These are phyloP conservation scores for Solea senegalensis DNA, from an alignment of 2,113 vertebrate species.

Conservation along the genomic window DNA sequence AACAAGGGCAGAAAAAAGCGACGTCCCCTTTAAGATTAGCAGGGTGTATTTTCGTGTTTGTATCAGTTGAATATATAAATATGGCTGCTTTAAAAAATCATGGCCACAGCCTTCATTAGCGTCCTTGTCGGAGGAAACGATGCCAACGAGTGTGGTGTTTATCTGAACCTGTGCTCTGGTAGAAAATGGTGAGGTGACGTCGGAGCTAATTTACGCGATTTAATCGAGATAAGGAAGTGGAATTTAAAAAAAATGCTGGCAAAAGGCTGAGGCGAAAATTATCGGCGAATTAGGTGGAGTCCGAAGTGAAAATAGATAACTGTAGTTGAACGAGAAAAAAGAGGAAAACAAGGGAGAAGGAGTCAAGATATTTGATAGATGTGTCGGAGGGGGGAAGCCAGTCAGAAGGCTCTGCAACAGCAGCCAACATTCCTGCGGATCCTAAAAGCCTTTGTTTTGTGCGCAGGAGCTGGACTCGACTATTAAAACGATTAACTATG, in stretches of 20 bases:
- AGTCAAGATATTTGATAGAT: conserved; percentile 60
- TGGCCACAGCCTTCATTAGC: conserved; percentile 5
- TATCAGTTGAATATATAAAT: conserved; percentile 23
- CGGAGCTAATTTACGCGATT: conserved; percentile 67
- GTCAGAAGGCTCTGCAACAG: conserved; percentile 48
- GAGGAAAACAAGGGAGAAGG: neutral
- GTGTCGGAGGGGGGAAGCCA: conserved; percentile 42
- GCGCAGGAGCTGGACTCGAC: conserved; percentile 69
- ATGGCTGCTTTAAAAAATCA: conserved; percentile 40
- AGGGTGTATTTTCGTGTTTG: conserved; percentile 70
- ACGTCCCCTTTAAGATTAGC: conserved; percentile 83
- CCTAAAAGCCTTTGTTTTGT: conserved; percentile 77
- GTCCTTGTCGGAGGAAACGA: conserved; percentile 16
- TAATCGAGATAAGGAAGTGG: conserved; percentile 69
- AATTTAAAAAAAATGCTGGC: conserved; percentile 42
- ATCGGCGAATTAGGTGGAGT: neutral
- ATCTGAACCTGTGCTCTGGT: conserved; percentile 54
- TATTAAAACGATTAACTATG: conserved; percentile 72
- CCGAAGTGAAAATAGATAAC: neutral
- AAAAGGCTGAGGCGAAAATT: conserved; percentile 41
- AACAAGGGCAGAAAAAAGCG: conserved; percentile 77
- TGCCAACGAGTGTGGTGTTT: conserved; percentile 19
- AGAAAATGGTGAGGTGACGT: conserved; percentile 77
- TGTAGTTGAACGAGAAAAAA: neutral
- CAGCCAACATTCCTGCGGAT: conserved; percentile 79